Base-by-base conservation (phyloP, 2,113 vertebrate species). In the Rhynchomys soricoides region DNA sequence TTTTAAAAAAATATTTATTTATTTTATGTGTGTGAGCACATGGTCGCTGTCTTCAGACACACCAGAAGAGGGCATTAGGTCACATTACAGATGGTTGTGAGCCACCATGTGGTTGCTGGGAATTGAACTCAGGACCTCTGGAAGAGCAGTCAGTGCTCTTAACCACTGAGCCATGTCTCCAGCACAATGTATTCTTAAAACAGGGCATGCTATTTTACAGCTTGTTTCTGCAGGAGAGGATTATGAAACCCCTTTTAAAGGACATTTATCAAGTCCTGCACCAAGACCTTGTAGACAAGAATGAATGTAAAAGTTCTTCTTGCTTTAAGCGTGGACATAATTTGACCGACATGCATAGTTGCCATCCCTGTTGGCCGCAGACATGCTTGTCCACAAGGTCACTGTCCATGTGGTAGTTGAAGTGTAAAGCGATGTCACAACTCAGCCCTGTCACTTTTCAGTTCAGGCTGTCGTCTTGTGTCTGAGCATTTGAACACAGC, bases 341-440 rank as follows among this genome's bases (percentile, higher is more conserved):
- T 40, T 71, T 57, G 59, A 26, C 64, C 34, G 2, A 43, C 31
- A 62, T 11, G 43, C 48, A 70, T 17, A 59, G 29, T 19, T 26
- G 29, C 59, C 4, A 22, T 45, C 40, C 26, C 2, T 3, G 21
- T 22, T 29, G 48, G 45, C 21, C 9, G 7, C 66, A 55, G 86
- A 68, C 3, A 55, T 3, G 8, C 11, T 3, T 77, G 16, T 29
- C 57, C 37, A 0, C 26, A 3, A 34, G 29, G 19, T 12, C 3
- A 0, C 37, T 0, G 0, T 12, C 0, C 15, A 34, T 9, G 0
- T 2, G 12, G 26, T n/a, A 45, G 40, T 34, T 1, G 1, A 50
- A 59, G 64, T 0, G 24, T 24, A 22, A 37, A 6, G 10, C 1
- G 15, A 6, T 34, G 12, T 68, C 64, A 68, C 13, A 37, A 2